Percentiles rank a stretch among this genome's conserved stretches.
These are phyloP conservation scores for Lobophora halterata DNA, from an alignment of 2,888 invertebrate genomes.

Conservation along the genomic window DNA sequence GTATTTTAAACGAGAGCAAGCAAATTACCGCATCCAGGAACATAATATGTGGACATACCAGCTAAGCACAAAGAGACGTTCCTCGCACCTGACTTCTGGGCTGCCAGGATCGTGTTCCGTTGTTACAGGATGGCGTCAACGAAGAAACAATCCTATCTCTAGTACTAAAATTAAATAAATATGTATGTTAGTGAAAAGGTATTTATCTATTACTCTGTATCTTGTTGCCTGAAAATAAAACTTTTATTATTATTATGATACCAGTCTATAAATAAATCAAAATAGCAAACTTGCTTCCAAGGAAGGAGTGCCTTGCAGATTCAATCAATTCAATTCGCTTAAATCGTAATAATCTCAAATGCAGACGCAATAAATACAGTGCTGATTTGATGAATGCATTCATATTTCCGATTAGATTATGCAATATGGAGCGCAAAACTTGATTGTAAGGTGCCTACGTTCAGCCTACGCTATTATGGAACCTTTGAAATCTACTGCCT, in stretches of 20 bases:
- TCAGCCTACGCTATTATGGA: conserved; percentile 43
- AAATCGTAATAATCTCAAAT: conserved; percentile 39
- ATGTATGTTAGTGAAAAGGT: too few species aligned
- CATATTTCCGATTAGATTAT: conserved; percentile 56
- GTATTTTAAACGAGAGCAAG: too few species aligned
- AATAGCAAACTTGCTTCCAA: not conserved
- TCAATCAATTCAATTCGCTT: conserved; percentile 33
- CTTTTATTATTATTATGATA: not conserved
- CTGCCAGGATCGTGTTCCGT: too few species aligned
- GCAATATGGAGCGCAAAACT: conserved; percentile 57
- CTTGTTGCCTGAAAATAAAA: too few species aligned
- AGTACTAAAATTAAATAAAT: too few species aligned
- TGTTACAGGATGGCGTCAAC: too few species aligned
- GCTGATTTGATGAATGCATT: conserved; percentile 61
- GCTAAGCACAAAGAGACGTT: too few species aligned
- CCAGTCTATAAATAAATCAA: not conserved
- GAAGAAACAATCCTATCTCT: too few species aligned
- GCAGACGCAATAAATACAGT: conserved; percentile 45
- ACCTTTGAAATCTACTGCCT: not conserved
- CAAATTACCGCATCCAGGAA: too few species aligned
- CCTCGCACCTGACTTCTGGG: too few species aligned
- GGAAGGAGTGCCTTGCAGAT: conserved; percentile 24
- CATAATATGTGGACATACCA: too few species aligned
- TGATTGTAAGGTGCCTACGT: conserved; percentile 44
- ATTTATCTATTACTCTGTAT: too few species aligned